phyloP scores from a whole-genome alignment of 2,113 vertebrate species.

The Hydropotes inermis region DNA sequence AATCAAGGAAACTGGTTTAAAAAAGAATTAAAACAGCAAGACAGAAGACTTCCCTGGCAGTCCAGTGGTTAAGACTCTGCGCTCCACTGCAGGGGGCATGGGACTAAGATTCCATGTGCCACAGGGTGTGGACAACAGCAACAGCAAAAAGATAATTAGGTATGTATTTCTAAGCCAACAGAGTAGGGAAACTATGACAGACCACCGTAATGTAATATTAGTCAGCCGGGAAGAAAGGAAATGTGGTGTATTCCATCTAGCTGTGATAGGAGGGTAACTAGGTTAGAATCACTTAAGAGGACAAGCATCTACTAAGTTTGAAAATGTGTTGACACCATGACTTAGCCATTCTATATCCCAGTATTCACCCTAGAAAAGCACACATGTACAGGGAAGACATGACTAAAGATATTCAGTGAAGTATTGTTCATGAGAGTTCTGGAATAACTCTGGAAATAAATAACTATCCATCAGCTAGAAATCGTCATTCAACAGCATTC shows the following conservation, averaged over 20 bases:
- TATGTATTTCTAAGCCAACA: neutral
- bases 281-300: too few species aligned
- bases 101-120: too few species aligned
- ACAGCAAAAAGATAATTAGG: neutral
- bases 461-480: neutral
- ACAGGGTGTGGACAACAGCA: too few species aligned
- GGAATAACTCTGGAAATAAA: neutral
- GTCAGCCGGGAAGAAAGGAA: accelerated
- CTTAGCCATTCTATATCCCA: neutral
- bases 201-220: neutral
- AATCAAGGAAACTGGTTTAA: neutral
- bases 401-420: neutral
- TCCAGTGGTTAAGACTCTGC: too few species aligned
- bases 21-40: neutral
- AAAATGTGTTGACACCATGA: neutral
- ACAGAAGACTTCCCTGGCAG: too few species aligned
- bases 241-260: neutral
- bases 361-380: neutral
- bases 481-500: accelerated
- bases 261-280: neutral
- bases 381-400: too few species aligned
- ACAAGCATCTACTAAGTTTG: neutral
- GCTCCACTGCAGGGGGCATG: too few species aligned
- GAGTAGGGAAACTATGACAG: neutral
- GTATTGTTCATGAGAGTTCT: neutral